Conservation (phyloP, 2,888 invertebrate genomes). For the Phortica magna region DNA sequence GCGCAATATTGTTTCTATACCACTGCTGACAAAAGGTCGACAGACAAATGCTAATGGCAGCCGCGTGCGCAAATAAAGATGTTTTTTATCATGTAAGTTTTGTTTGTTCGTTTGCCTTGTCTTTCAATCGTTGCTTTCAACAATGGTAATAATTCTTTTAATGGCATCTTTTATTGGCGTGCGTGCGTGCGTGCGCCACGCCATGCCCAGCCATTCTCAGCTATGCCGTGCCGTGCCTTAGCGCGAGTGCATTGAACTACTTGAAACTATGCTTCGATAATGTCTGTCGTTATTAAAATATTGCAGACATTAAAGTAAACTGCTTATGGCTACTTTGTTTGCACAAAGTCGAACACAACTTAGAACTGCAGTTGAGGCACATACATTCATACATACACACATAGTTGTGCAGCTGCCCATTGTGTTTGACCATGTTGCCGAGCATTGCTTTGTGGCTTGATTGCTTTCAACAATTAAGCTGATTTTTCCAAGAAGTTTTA, state of each 20-base stretch:
- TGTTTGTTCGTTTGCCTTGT: not conserved
- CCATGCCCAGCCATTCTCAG: too few species aligned
- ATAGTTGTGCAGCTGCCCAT: too few species aligned
- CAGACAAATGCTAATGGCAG: not conserved
- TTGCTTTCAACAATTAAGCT: too few species aligned
- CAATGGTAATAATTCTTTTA: not conserved
- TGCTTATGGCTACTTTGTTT: too few species aligned
- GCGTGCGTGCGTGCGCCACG: not conserved
- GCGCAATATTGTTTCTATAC: slow-evolving; percentile 40
- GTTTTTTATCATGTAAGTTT: not conserved
- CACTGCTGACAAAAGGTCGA: not conserved
- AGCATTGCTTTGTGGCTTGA: too few species aligned
- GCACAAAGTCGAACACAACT: too few species aligned
- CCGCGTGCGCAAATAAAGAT: not conserved
- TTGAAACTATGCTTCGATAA: not conserved
- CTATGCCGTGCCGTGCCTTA: not conserved
- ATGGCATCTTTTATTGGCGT: not conserved
- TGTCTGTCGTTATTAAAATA: not conserved
- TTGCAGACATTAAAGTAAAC: too few species aligned
- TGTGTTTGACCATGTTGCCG: too few species aligned
- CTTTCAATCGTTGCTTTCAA: slow-evolving; percentile 30
- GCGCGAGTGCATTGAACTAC: not conserved
- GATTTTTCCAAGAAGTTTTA: too few species aligned
- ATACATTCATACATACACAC: too few species aligned
- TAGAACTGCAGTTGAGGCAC: too few species aligned